A percentile compares a stretch with the other conserved stretches of the same genome.
These are phyloP conservation scores for Brachionus calyciflorus DNA, from an alignment of 1,140 invertebrate species.

Conservation along the genomic window DNA sequence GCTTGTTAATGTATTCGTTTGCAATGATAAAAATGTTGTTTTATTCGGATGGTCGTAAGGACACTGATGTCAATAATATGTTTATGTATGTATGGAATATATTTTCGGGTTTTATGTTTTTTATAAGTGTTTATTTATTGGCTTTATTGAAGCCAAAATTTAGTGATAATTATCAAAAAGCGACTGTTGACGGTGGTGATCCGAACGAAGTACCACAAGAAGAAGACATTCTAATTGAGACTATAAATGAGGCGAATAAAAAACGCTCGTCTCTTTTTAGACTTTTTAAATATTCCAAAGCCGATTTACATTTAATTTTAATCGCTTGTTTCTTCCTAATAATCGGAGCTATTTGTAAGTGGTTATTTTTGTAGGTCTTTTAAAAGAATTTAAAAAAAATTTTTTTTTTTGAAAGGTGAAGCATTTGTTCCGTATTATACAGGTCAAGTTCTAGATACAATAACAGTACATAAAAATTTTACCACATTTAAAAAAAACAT, in stretches of 20 bases:
- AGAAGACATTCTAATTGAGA: conserved; percentile 38
- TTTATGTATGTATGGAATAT: conserved; percentile 42
- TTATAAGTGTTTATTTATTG: conserved; percentile 21
- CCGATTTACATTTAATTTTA: not conserved
- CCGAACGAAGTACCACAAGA: not conserved
- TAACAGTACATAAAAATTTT: conserved; percentile 3
- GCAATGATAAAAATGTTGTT: conserved; percentile 43
- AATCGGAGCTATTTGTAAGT: conserved; percentile 23
- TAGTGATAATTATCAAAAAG: conserved; percentile 17
- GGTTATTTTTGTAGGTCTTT: not conserved
- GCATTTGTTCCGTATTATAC: conserved; percentile 43
- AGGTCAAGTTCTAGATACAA: conserved; percentile 13
- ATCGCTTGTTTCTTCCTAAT: not conserved
- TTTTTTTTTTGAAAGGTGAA: conserved; percentile 1
- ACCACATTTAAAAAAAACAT: conserved; percentile 11
- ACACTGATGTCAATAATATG: not conserved
- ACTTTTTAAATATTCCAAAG: conserved; percentile 30
- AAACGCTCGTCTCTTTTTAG: conserved; percentile 39
- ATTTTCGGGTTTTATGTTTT: conserved; percentile 16
- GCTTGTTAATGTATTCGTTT: conserved; percentile 37
- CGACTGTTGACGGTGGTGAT: conserved; percentile 25
- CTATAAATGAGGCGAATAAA: conserved; percentile 41
- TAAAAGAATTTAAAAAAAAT: not conserved
- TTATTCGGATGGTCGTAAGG: not conserved
- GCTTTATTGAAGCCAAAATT: conserved; percentile 32